A percentile compares a stretch with the other conserved stretches of the same genome.
These are phyloP conservation scores for Neelides folsomi DNA, from an alignment of 2,888 invertebrate genomes.

Conservation along the genomic window DNA sequence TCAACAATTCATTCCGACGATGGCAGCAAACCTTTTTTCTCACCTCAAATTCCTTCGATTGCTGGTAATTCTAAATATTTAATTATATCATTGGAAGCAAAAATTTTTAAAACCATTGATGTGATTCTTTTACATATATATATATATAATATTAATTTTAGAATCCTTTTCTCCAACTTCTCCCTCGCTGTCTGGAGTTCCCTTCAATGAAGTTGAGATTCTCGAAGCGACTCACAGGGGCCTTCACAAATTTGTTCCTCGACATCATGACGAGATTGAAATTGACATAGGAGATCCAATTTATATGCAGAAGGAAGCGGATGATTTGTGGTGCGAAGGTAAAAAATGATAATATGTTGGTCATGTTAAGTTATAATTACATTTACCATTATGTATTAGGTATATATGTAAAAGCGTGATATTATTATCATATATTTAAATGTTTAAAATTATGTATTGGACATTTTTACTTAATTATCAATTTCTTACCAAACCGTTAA, in stretches of 20 bases:
- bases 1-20: constrained; percentile 85
- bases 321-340: constrained; percentile 98
- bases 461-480: no score
- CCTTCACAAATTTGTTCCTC: constrained; percentile 85
- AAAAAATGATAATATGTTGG: constrained; percentile 19
- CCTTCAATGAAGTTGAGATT: constrained; percentile 67
- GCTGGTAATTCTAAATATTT: constrained; percentile 40
- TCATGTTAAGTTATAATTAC: background rate
- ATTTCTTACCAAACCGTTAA: no score
- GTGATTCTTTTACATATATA: no score
- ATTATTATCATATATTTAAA: no score
- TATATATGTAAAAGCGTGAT: no score
- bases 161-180: constrained; percentile 49
- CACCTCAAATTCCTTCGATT: constrained; percentile 56
- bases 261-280: constrained; percentile 90
- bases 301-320: constrained; percentile 89
- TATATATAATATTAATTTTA: constrained; percentile 18
- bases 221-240: constrained; percentile 90
- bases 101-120: no score
- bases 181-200: constrained; percentile 51
- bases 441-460: no score
- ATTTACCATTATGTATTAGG: background rate
- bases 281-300: constrained; percentile 95
- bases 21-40: constrained; percentile 58
- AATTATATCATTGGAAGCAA: no score